Evolutionary conservation across 2,888 invertebrate genomes (phyloP).

Genomic region (Schizaphis graminum): DNA sequence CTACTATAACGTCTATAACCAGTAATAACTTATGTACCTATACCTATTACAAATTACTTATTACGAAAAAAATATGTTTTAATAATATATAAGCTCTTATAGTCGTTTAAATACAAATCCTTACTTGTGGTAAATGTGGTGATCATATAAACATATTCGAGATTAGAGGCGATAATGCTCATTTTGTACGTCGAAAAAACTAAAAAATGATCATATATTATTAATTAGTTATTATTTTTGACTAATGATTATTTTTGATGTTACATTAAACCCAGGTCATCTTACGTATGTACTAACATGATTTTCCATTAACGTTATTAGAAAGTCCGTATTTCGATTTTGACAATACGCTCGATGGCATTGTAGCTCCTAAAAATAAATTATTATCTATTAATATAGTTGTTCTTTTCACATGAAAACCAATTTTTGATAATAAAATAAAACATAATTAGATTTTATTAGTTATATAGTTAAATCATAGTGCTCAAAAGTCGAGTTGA

Average conservation of each 20-base stretch:
- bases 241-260: not conserved
- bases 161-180: not conserved
- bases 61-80: not conserved
- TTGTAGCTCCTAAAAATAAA: not conserved
- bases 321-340: not conserved
- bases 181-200: not conserved
- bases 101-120: not conserved
- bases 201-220: not conserved
- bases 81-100: no score
- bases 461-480: not conserved
- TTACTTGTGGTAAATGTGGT: not conserved
- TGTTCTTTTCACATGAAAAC: not conserved
- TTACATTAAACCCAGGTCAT: not conserved
- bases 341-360: not conserved
- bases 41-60: no score
- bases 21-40: not conserved
- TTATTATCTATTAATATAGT: not conserved
- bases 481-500: not conserved
- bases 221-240: not conserved
- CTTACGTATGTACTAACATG: not conserved
- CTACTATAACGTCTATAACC: not conserved
- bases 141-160: not conserved
- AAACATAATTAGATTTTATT: not conserved
- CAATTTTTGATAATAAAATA: not conserved
- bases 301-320: not conserved